Percentiles rank a stretch among this genome's conserved stretches.
phyloP scores from a whole-genome alignment of 2,113 vertebrate species.

The Patagioenas fasciata region DNA sequence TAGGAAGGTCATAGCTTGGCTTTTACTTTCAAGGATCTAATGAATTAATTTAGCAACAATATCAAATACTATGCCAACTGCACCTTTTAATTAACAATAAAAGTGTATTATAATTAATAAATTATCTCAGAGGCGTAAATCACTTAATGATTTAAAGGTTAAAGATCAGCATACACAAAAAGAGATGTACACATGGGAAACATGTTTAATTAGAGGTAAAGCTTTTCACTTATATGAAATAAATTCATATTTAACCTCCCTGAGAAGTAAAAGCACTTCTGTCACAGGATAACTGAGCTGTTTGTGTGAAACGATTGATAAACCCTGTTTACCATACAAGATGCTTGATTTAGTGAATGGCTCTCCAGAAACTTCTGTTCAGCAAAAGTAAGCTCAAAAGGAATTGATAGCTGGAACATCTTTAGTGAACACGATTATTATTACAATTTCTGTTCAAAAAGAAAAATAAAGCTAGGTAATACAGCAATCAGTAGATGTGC shows the following conservation, averaged over 20 bases:
- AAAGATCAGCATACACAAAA: not conserved
- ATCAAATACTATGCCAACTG: conserved; percentile 31
- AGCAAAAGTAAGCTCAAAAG: not conserved
- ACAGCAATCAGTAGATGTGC: not conserved
- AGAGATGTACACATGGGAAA: not conserved
- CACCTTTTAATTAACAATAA: conserved; percentile 63
- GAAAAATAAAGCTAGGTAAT: not conserved
- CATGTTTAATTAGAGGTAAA: not conserved
- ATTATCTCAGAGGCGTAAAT: not conserved
- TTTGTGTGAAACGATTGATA: not conserved
- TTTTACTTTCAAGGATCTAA: conserved; percentile 28
- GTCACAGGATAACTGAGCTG: not conserved
- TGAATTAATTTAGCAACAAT: conserved; percentile 50
- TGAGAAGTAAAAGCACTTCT: not conserved
- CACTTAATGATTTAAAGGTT: not conserved
- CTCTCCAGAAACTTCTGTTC: not conserved
- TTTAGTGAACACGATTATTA: not conserved
- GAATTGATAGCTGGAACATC: not conserved
- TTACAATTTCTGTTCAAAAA: not conserved
- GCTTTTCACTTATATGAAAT: not conserved
- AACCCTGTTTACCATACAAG: not conserved
- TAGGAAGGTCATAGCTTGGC: conserved; percentile 11
- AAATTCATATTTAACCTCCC: not conserved
- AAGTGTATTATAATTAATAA: conserved; percentile 15
- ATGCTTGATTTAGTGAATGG: not conserved